Percentiles rank a stretch among this genome's conserved stretches.
Evolutionary conservation across 1,140 invertebrate genomes (phyloP).

Genomic region (Vanessa tameamea): DNA sequence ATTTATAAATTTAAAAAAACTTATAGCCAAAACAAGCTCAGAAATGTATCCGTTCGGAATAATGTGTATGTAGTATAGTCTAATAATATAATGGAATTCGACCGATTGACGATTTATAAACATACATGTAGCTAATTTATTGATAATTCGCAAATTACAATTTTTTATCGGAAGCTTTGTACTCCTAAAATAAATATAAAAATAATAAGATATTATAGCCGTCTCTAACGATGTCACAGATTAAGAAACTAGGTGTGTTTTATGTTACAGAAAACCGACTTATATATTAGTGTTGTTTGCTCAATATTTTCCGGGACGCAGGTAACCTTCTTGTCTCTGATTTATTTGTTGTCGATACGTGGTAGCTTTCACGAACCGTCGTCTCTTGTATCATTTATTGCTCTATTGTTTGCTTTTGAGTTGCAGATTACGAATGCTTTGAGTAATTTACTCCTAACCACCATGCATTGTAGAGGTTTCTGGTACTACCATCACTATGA

Average conservation of each 20-base stretch:
- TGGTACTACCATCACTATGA: constrained; percentile 4
- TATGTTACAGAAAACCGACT: constrained; percentile 55
- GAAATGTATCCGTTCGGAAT: too few relatives aligned
- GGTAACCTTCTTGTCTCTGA: constrained; percentile 59
- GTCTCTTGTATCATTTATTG: constrained; percentile 64
- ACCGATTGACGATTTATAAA: too few relatives aligned
- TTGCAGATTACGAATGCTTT: constrained; percentile 57
- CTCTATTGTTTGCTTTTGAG: constrained; percentile 70
- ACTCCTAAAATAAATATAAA: constrained; percentile 33
- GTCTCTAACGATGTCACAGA: constrained; percentile 48
- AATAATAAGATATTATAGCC: constrained; percentile 49
- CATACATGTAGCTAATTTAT: too few relatives aligned
- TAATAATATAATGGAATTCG: too few relatives aligned
- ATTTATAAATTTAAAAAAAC: too few relatives aligned
- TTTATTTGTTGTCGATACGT: constrained; percentile 73
- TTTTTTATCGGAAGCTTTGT: background rate
- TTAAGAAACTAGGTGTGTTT: constrained; percentile 50
- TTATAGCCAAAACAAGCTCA: too few relatives aligned
- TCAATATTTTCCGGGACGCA: constrained; percentile 49
- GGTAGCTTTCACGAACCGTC: constrained; percentile 65
- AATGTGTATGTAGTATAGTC: too few relatives aligned
- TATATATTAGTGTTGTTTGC: constrained; percentile 53
- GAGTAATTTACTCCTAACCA: constrained; percentile 65
- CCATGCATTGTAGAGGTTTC: constrained; percentile 34
- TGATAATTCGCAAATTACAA: background rate